Base-by-base conservation (phyloP, 2,888 invertebrate species). In the Allacma fusca region DNA sequence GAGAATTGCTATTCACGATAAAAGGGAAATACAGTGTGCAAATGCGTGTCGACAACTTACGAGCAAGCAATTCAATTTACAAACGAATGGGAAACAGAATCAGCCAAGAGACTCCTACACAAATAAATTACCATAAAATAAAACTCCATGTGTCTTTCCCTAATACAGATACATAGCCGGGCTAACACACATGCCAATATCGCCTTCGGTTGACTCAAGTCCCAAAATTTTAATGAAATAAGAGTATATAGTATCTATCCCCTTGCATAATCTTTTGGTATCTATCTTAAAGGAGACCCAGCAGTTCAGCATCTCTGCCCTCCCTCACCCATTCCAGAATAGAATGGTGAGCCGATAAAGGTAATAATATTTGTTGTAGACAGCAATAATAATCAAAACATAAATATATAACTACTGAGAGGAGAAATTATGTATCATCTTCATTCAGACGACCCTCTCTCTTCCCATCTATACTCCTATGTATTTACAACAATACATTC, bases 41-140 rank as follows among this genome's bases (percentile, higher is more conserved):
- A 69, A 69, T 43, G 69, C 69, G 43, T 69, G 65, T 65, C 65
- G 65, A 65, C 65, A 65, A 65, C 28, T 65, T 65, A 28, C 16
- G 65, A 65, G 65, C 28, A 69, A 69, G 69, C 71, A 71, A 71
- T 71, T 71, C 57, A 43, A 71, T 59, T 71, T 57, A 24, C 44
- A 70, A 70, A 26, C 26, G 57, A 59, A 71, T 26, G 24, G 26
- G 70, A 29, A 29, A 59, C 23, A 70, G 50, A 70, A 26, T 24
- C 5, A 70, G 70, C 24, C 13, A 44, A 21, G 24, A 57, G 29
- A 59, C 71, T 59, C 44, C 44, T 71, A 24, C 71, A 57, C 71
- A 71, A 44, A 71, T 71, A 71, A 71, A 71, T 71, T 71, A 71
- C 24, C 57, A 59, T 57, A 71, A 71, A 59, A 71, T 50, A 70